Conservation (phyloP, 2,113 vertebrate genomes). For the Phrynosoma platyrhinos region DNA sequence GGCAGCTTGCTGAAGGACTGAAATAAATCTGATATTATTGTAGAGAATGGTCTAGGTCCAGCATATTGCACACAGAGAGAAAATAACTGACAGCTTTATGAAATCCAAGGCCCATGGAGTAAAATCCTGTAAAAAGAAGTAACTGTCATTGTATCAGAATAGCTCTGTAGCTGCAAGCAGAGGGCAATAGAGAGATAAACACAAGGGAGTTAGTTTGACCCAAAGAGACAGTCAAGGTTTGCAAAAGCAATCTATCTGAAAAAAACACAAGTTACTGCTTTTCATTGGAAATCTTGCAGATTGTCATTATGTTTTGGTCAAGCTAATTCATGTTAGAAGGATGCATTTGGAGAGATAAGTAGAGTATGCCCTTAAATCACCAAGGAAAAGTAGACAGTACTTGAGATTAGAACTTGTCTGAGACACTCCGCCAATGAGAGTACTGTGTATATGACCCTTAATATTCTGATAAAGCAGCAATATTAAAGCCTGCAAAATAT, state of each 20-base stretch:
- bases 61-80: conserved; percentile 5
- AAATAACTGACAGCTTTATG: conserved; percentile 33
- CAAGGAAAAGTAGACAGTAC: neutral
- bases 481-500: conserved; percentile 21
- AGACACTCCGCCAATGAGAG: neutral
- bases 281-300: neutral
- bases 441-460: neutral
- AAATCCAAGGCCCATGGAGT: conserved; percentile 7
- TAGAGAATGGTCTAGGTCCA: conserved; percentile 9
- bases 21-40: conserved; percentile 35
- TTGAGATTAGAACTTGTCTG: conserved; percentile 9
- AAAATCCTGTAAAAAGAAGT: conserved; percentile 5
- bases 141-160: conserved; percentile 1
- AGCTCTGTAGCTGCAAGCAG: neutral
- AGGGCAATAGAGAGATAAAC: conserved; percentile 29
- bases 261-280: neutral
- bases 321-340: neutral
- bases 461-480: neutral
- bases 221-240: neutral
- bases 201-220: neutral
- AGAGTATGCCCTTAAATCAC: neutral
- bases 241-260: neutral
- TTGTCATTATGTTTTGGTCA: neutral
- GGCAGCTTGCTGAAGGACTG: conserved; percentile 9
- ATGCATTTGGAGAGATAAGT: neutral